A percentile compares a stretch with the other conserved stretches of the same genome.
Evolutionary conservation across 1,140 invertebrate species (phyloP).

Genomic region (Drosophila punjabiensis): DNA sequence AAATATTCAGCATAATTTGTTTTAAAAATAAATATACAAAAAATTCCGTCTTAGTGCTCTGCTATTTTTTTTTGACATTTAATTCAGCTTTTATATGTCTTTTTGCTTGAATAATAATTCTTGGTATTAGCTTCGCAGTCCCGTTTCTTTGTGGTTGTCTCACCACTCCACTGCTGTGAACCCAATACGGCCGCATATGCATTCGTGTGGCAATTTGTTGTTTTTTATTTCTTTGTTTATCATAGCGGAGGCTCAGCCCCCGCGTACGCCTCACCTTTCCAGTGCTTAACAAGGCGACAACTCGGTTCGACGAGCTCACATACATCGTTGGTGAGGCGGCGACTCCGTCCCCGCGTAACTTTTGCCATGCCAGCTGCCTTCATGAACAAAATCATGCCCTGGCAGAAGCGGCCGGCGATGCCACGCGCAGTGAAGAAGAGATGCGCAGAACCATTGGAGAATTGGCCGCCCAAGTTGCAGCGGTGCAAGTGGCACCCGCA

Average conservation of each 20-base stretch:
- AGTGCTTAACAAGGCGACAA: background rate
- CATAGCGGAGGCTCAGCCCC: slow-evolving; percentile 8
- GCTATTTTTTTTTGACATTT: too few species aligned
- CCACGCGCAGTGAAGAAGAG: too few species aligned
- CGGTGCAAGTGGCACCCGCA: too few species aligned
- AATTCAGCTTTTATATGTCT: background rate
- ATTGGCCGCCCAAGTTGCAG: too few species aligned
- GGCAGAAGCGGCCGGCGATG: too few species aligned
- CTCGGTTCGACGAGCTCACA: slow-evolving; percentile 1
- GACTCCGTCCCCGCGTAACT: too few species aligned
- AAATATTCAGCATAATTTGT: too few species aligned
- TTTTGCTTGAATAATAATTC: background rate
- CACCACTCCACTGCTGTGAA: background rate
- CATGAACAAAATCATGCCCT: too few species aligned
- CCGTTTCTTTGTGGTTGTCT: background rate
- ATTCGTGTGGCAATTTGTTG: slow-evolving; percentile 6
- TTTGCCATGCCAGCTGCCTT: too few species aligned
- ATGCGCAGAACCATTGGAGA: too few species aligned
- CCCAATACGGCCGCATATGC: slow-evolving; percentile 5
- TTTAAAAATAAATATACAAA: too few species aligned
- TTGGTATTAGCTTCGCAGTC: slow-evolving; percentile 7
- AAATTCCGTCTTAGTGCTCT: too few species aligned
- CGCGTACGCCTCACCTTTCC: background rate
- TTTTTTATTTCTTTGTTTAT: background rate
- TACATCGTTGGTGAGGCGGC: background rate